Conservation (phyloP, 2,888 invertebrate genomes). For the Drosophila pseudotakahashii region DNA sequence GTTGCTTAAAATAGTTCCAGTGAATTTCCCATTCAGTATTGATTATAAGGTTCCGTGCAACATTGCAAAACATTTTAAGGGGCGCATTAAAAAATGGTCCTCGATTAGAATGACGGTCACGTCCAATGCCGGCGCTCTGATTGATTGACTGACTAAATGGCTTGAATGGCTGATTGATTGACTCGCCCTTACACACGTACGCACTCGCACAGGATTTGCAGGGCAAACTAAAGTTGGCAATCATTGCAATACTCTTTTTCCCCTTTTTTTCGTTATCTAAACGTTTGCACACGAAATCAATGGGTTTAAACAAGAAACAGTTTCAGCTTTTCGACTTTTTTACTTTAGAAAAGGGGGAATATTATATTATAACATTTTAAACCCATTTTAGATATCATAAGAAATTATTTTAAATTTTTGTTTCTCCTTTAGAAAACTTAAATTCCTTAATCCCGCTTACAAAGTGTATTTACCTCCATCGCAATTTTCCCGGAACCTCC, state of each 20-base stretch:
- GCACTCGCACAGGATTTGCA: conserved; percentile 16
- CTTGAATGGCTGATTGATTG: conserved; percentile 76
- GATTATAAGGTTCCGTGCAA: conserved; percentile 27
- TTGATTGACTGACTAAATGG: conserved; percentile 77
- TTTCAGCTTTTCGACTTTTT: too few species aligned
- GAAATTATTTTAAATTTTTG: not conserved
- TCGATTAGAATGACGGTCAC: conserved; percentile 69
- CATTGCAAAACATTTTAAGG: conserved; percentile 36
- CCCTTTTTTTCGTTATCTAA: not conserved
- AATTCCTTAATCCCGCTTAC: not conserved
- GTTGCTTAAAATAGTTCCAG: not conserved
- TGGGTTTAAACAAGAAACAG: not conserved
- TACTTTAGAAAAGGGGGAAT: too few species aligned
- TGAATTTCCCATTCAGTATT: conserved; percentile 20
- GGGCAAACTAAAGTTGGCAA: conserved; percentile 1
- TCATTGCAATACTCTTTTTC: conserved; percentile 19
- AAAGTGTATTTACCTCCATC: conserved; percentile 29
- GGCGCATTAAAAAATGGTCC: conserved; percentile 61
- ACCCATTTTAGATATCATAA: too few species aligned
- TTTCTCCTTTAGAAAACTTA: not conserved
- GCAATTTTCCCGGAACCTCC: conserved; percentile 31
- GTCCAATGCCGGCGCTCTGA: conserved; percentile 57
- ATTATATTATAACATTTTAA: too few species aligned
- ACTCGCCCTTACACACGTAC: conserved; percentile 55
- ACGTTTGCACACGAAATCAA: not conserved